Evolutionary conservation across 2,888 invertebrate species (phyloP), one percentile per base, ranked within the genome.

Genomic region (Tortrix viridana): DNA sequence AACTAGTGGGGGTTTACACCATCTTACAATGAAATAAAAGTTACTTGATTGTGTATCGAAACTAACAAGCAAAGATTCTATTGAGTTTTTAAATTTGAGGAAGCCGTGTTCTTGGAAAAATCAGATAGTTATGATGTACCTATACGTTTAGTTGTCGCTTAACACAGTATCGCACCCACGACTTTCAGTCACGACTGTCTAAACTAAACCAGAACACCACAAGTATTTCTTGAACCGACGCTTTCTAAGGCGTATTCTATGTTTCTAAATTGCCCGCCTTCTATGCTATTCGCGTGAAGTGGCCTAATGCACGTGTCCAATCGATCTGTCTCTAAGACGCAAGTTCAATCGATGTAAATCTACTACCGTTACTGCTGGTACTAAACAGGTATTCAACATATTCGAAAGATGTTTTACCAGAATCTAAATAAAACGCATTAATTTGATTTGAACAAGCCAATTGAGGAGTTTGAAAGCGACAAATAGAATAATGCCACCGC

Each of bases 391-490:
- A 19, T 37, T 20, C 14, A 20, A 37, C 19, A 37, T 50, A 6
- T 32, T 49, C 19, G 71, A 65, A 70, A 63, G n/a, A 38, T 1
- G n/a, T 41, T 38, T 19, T 46, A 46, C 19, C n/a, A 7, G 53
- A 46, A 46, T 32, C 23, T 16, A n/a, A 55, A 46, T 18, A 26
- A 19, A 49, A 32, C 16, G 37, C 2, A 22, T n/a, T 46, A 37
- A 52, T 58, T 53, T 68, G 67, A 73, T 69, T 72, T 70, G 72
- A 74, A 72, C 74, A 73, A 70, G 73, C 73, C 76, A 82, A 79
- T 81, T 72, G 74, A 69, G 76, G 76, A 70, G 75, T 85, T 86
- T 76, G 88, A 90, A 90, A 89, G 88, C 85, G 84, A 81, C 80
- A 80, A 82, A 81, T 80, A 74, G 77, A 82, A 84, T 85, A 85